Conservation (phyloP, 2,113 vertebrate genomes). For the Oncorhynchus gorbuscha region DNA sequence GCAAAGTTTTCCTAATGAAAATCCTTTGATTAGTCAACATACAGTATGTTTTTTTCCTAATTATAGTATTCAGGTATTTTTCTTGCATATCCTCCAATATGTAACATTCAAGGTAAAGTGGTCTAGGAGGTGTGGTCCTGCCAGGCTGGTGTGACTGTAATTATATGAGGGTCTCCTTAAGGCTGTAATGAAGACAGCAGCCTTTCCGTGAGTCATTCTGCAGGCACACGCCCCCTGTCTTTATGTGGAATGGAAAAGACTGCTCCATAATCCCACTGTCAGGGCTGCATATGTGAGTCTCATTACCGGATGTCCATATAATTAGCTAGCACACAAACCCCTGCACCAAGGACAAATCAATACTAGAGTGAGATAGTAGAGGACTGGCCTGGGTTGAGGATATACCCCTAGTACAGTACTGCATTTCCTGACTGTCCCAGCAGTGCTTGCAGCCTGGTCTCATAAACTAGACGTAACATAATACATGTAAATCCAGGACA, state of each 20-base stretch:
- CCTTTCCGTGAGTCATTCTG: background rate
- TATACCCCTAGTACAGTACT: background rate
- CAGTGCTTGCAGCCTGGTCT: background rate
- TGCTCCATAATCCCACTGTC: no score
- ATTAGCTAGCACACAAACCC: conserved; percentile 22
- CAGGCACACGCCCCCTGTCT: background rate
- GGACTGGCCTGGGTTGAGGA: no score
- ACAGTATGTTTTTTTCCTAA: no score
- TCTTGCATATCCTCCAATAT: background rate
- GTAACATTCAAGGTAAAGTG: background rate
- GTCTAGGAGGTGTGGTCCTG: background rate
- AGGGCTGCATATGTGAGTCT: conserved; percentile 4
- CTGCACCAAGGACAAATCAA: conserved; percentile 19
- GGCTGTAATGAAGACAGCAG: conserved; percentile 8
- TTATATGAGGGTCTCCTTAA: background rate
- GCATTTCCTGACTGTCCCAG: background rate
- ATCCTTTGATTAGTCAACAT: background rate
- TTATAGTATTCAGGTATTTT: background rate
- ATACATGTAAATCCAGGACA: no score
- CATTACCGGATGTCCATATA: conserved; percentile 17
- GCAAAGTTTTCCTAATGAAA: conserved; percentile 2
- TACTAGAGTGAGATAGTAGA: conserved; percentile 2
- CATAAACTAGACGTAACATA: no score
- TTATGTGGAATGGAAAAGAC: background rate
- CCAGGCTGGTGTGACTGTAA: conserved; percentile 25